Evolutionary conservation across 1,140 invertebrate genomes (phyloP), one percentile per base, ranked within the genome.

Genomic region (Drosophila ambigua): DNA sequence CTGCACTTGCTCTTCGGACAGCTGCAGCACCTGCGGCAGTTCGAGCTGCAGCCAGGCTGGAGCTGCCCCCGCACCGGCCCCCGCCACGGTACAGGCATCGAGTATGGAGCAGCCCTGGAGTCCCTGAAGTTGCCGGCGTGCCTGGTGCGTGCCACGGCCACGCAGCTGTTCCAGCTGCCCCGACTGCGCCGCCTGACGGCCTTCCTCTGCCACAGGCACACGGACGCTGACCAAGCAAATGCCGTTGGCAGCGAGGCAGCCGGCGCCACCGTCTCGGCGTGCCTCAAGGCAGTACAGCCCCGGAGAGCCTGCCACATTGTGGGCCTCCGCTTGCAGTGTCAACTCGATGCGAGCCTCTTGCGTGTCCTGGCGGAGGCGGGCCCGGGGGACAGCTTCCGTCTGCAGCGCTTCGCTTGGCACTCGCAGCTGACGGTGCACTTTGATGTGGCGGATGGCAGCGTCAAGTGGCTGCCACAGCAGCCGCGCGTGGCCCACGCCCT

Each of bases 381-480:
- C 43, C 15, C 24, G 35, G 31, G 58, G 62, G 31, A 65, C 13
- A 35, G 51, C 48, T 54, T 83, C 48, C 75, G 59, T 6, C 58
- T 87, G 51, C 69, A 66, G 11, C 66, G 63, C 44, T 76, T 87
- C 41, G 79, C 75, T 6, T 87, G 83, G 83, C 83, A 87, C 48
- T 76, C 83, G 26, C 79, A 72, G 71, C 67, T 87, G 60, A 72
- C 68, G 67, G 72, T 87, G 63, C 76, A 79, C 75, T 83, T 71
- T 51, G 79, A 87, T 64, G 64, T 74, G 39, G 53, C 49, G 26
- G 79, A 88, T 65, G 79, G 83, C 9, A 76, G 83, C 79, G 76
- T 83, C 79, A 88, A 76, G 79, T 87, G 83, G 83, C 59, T 72
- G 65, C 83, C 84, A 45, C 83, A 87, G 64, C 64, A 61, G 68